Evolutionary conservation across 2,888 invertebrate genomes (phyloP), one percentile per base, ranked within the genome.

Genomic region (Hydraecia micacea): DNA sequence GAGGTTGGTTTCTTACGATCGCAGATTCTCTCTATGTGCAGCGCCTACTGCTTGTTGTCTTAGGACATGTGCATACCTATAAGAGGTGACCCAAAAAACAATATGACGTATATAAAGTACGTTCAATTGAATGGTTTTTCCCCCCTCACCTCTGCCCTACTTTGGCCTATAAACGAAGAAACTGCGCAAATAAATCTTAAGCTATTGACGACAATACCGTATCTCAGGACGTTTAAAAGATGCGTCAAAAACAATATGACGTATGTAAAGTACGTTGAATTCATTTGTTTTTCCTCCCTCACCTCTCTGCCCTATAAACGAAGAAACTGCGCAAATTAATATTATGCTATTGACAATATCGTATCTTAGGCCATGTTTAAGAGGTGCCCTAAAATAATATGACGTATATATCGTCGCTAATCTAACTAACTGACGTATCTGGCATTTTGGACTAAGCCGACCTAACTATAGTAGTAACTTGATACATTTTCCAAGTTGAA

Each of bases 251-350:
- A 46, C n/a, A 55, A 52, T n/a, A 3, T 55, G 60, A 69, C 36
- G 15, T 6, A 32, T 18, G 21, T 36, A 36, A 5, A 74, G 0
- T 55, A 39, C 18, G 28, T 28, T 66, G 11, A 49, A 58, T 58
- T 58, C 32, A 69, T 9, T 55, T 69, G 36, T 9, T 46, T 49
- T 71, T 49, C 36, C 9, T 60, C n/a, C 46, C 18, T 52, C 73
- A 63, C 62, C 74, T 49, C 74, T 49, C 49, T 67, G 86, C 88
- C 89, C 87, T 79, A 11, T n/a, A n/a, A 25, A 55, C 25, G 25
- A 55, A 55, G 52, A 55, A 55, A 55, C 55, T 55, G 55, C 55
- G 25, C 25, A 55, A 55, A 55, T 25, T 1, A 25, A 55, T 55
- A 9, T 25, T 11, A 55, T 55, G 55, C 11, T 55, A 11, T 55